A percentile compares a stretch with the other conserved stretches of the same genome.
phyloP scores from a whole-genome alignment of 92 coral and sea anemone genomes.

The Bergia sp. region DNA sequence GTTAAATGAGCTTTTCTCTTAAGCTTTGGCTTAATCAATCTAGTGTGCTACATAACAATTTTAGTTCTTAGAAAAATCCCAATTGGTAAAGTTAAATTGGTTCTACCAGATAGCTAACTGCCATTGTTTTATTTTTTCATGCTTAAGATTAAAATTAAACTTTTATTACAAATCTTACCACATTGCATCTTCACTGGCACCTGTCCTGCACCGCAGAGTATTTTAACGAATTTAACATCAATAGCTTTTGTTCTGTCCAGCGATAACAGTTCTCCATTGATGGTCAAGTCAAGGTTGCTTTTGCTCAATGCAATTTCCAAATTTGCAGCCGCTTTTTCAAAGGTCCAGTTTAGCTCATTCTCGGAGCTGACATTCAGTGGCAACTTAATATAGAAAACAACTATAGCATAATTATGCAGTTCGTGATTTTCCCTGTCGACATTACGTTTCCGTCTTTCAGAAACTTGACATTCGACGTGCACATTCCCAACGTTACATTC shows the following conservation, averaged over 20 bases:
- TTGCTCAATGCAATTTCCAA: background rate
- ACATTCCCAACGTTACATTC: background rate
- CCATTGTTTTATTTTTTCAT: too few species aligned
- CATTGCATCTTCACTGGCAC: background rate
- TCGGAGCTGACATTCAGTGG: constrained; percentile 1
- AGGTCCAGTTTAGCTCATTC: background rate
- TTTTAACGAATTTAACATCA: background rate
- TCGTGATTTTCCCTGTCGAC: background rate
- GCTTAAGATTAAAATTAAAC: too few species aligned
- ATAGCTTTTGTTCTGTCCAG: background rate
- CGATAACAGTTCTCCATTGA: background rate
- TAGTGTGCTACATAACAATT: too few species aligned
- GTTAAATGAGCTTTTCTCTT: too few species aligned
- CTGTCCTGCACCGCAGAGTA: background rate
- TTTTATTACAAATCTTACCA: background rate
- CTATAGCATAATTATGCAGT: background rate
- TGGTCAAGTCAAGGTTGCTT: background rate
- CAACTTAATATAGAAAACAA: background rate
- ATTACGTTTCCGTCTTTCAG: background rate
- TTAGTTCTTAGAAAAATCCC: too few species aligned
- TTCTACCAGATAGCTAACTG: too few species aligned
- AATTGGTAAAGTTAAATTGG: too few species aligned
- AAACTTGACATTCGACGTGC: background rate
- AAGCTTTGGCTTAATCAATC: too few species aligned
- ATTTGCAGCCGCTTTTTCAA: background rate